These are phyloP conservation scores for Himalopsyche tibetana DNA, from an alignment of 2,888 invertebrate species.

Conservation along the genomic window DNA sequence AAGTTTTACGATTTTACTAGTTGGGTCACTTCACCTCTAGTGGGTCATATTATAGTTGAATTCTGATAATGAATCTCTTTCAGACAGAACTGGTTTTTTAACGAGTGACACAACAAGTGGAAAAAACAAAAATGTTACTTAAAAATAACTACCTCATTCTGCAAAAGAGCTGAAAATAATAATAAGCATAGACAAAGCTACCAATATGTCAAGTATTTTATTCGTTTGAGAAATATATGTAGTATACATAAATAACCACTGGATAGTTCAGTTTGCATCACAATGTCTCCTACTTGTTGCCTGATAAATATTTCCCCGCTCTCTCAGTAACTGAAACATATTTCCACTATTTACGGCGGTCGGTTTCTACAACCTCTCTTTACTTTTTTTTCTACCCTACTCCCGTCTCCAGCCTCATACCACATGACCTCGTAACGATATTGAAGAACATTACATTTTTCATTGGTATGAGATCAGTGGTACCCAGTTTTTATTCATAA, in stretches of 20 bases:
- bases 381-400: background rate
- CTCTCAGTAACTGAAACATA: slow-evolving; percentile 23
- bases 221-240: background rate
- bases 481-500: background rate
- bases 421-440: background rate
- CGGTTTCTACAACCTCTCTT: background rate
- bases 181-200: too few relatives aligned
- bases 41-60: too few relatives aligned
- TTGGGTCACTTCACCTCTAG: too few relatives aligned
- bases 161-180: too few relatives aligned
- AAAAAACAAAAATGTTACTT: too few relatives aligned
- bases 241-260: background rate
- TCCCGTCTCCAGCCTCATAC: background rate
- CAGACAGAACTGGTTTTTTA: too few relatives aligned
- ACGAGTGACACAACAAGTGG: too few relatives aligned
- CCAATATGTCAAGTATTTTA: background rate
- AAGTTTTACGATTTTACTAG: too few relatives aligned
- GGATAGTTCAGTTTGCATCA: background rate
- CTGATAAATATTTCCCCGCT: slow-evolving; percentile 16
- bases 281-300: slow-evolving; percentile 11
- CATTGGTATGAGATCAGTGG: background rate
- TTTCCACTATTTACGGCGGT: slow-evolving; percentile 36
- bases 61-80: too few relatives aligned
- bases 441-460: slow-evolving; percentile 8
- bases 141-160: too few relatives aligned